phyloP scores from a whole-genome alignment of 2,888 invertebrate genomes.

The Ametastegia equiseti region DNA sequence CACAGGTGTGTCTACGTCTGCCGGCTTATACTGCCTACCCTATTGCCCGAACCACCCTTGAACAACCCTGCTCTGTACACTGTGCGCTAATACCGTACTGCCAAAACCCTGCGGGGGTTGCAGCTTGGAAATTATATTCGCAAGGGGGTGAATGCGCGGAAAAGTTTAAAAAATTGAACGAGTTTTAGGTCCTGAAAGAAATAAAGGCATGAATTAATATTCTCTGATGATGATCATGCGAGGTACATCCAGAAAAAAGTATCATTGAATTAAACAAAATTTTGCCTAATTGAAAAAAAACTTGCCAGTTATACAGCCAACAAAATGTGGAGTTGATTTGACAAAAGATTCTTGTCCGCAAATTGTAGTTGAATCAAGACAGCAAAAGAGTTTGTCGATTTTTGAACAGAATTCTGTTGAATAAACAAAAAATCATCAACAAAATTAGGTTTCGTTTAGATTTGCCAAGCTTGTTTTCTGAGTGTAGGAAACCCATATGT shows the following conservation, averaged over 20 bases:
- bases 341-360: too few relatives aligned
- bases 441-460: too few relatives aligned
- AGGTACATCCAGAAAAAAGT: background rate
- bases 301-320: too few relatives aligned
- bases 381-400: too few relatives aligned
- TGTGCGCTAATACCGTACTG: slow-evolving; percentile 30
- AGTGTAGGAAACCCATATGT: too few relatives aligned
- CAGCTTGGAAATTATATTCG: slow-evolving; percentile 16
- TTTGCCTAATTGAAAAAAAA: too few relatives aligned
- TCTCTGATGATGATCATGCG: background rate
- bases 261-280: too few relatives aligned
- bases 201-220: background rate
- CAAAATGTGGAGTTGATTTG: too few relatives aligned
- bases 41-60: slow-evolving; percentile 65
- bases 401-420: too few relatives aligned
- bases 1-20: slow-evolving; percentile 71
- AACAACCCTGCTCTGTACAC: slow-evolving; percentile 43
- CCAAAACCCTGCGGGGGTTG: slow-evolving; percentile 3
- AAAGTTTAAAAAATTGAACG: background rate
- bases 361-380: too few relatives aligned
- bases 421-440: too few relatives aligned
- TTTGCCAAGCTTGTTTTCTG: too few relatives aligned
- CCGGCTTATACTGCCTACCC: slow-evolving; percentile 71
- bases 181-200: background rate
- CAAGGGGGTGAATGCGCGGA: background rate